Evolutionary conservation across 1,140 invertebrate genomes (phyloP).

Genomic region (Aphaenogaster ashmeadi): DNA sequence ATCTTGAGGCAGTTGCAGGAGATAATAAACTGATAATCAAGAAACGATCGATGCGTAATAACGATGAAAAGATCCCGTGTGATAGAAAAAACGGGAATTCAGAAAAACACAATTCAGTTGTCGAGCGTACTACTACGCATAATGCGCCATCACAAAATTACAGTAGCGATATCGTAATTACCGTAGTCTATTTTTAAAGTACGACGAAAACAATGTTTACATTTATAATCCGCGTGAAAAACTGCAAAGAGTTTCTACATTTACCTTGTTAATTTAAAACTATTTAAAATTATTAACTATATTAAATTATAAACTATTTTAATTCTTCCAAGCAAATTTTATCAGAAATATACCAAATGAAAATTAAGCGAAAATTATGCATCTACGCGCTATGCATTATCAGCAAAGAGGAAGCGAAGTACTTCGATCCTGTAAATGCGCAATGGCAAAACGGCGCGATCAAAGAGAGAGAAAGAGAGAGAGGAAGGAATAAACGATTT

Average conservation of each 20-base stretch:
- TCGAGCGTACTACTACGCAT: background rate
- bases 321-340: background rate
- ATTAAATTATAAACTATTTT: too few relatives aligned
- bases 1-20: slow-evolving; percentile 4
- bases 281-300: too few relatives aligned
- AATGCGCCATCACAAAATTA: slow-evolving; percentile 5
- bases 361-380: background rate
- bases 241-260: background rate
- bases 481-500: slow-evolving; percentile 26
- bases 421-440: background rate
- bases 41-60: background rate
- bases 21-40: slow-evolving; percentile 37
- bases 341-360: background rate
- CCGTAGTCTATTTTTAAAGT: background rate
- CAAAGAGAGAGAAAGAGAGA: background rate
- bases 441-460: background rate
- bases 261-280: background rate
- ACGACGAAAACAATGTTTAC: background rate
- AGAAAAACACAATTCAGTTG: slow-evolving; percentile 9
- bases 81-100: background rate
- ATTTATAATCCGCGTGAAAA: background rate
- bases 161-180: background rate
- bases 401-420: background rate
- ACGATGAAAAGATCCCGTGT: background rate
- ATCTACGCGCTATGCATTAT: background rate